Base-by-base conservation (phyloP, 2,113 vertebrate genomes). In the Rhynchopsitta pachyrhyncha region DNA sequence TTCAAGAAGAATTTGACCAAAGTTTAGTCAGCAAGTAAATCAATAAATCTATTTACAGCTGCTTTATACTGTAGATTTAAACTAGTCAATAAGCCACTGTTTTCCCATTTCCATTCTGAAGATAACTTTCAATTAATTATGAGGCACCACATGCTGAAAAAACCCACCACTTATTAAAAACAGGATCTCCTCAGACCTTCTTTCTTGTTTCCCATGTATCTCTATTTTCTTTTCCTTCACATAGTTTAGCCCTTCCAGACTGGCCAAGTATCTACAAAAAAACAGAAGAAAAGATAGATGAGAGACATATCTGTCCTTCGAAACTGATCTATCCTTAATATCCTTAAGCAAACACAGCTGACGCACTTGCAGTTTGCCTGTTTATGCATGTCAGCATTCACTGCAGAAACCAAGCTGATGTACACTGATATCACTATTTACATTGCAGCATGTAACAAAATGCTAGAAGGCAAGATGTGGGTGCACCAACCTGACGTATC, bases 1-100 rank as follows among this genome's bases (percentile, higher is more conserved):
- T 95, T 39, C 60, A 92, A 83, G 79, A 11, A 70, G 79, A 92
- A 90, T 92, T 50, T 74, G 25, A 83, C 44, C n/a, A 49, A 93
- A 68, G 25, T 77, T 95, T 71, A 86, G 73, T 84, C 88, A 96
- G 68, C 44, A 92, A 92, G 53, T 50, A 88, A 88, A 93, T 55
- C 93, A 91, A 52, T 25, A 0, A 44, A 49, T 86, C 64, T 84
- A 41, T 71, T 94, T 93, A 55, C 82, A 88, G 33, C 28, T 90
- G 37, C 7, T 60, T 63, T 88, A 83, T 71, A 59, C 19, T 17
- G 37, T 8, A 79, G 31, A 59, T 47, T 35, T 64, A 53, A 92
- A 78, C 17, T 35, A 35, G 46, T 67, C 37, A 92, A 55, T 71
- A 90, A 86, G 69, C 35, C 73, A 88, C 76, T 86, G 13, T 96